Conservation (phyloP, 2,888 invertebrate genomes). For the Syritta pipiens region DNA sequence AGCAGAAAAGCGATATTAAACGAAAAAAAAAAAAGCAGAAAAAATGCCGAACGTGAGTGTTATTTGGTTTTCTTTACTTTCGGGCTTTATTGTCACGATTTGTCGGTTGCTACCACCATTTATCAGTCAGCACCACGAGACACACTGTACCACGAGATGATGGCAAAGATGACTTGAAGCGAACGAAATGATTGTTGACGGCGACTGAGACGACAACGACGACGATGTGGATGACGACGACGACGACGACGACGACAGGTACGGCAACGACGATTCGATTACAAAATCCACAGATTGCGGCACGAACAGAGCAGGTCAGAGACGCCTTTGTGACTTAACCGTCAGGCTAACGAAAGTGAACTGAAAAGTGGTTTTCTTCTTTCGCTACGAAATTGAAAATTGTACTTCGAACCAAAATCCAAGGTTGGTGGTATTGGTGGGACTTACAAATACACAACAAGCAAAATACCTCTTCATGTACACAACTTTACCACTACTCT, state of each 20-base stretch:
- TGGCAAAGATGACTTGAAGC: conserved; percentile 8
- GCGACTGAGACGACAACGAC: not conserved
- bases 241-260: not conserved
- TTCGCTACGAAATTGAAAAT: conserved; percentile 61
- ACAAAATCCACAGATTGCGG: conserved; percentile 18
- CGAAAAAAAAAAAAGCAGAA: not conserved
- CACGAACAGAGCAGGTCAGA: conserved; percentile 4
- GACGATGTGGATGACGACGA: conserved; percentile 7
- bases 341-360: conserved; percentile 74
- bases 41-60: conserved; percentile 30
- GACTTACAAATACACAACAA: too few relatives aligned
- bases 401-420: conserved; percentile 24
- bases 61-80: conserved; percentile 2
- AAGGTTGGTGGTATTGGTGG: conserved; percentile 28
- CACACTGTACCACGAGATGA: conserved; percentile 19
- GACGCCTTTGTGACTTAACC: conserved; percentile 70
- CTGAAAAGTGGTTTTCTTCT: conserved; percentile 74
- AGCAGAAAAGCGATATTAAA: too few relatives aligned
- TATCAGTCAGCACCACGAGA: conserved; percentile 18
- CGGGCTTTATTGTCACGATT: too few relatives aligned
- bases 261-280: too few relatives aligned
- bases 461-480: conserved; percentile 15
- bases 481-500: conserved; percentile 20
- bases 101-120: too few relatives aligned
- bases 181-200: conserved; percentile 24